Conservation (phyloP, 1,140 invertebrate genomes). For the Brachionus plicatilis region DNA sequence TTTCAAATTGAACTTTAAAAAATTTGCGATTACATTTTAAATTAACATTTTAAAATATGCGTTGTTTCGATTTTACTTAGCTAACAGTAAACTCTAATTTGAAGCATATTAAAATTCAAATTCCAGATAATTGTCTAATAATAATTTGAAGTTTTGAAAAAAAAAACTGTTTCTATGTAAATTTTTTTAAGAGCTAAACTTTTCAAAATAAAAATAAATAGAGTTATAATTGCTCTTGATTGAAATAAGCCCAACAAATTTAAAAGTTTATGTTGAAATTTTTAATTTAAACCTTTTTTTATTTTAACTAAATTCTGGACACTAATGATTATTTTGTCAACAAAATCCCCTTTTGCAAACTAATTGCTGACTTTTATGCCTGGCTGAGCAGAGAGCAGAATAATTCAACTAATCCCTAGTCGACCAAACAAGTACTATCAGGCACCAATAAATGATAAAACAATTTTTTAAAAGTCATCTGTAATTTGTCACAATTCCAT, state of each 20-base stretch:
- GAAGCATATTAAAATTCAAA: not conserved
- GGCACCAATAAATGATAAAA: not conserved
- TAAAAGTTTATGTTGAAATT: not conserved
- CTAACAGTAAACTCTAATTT: not conserved
- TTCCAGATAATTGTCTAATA: not conserved
- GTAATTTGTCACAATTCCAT: not conserved
- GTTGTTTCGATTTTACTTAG: not conserved
- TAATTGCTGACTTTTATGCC: not conserved
- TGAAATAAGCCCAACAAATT: not conserved
- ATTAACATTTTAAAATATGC: conserved; percentile 2
- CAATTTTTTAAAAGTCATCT: not conserved
- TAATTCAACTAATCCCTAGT: not conserved
- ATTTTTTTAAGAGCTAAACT: not conserved
- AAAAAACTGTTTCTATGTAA: not conserved
- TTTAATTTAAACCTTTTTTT: not conserved
- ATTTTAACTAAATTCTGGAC: not conserved
- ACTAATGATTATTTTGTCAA: not conserved
- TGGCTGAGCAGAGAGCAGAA: not conserved
- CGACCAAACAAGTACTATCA: not conserved
- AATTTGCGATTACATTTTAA: not conserved
- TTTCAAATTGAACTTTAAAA: not conserved
- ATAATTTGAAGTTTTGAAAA: not conserved
- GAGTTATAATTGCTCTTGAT: not conserved
- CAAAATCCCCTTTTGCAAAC: not conserved
- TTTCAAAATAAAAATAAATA: not conserved